A percentile compares a stretch with the other conserved stretches of the same genome.
Evolutionary conservation across 2,888 invertebrate species (phyloP).

Genomic region (Callinectes sapidus): DNA sequence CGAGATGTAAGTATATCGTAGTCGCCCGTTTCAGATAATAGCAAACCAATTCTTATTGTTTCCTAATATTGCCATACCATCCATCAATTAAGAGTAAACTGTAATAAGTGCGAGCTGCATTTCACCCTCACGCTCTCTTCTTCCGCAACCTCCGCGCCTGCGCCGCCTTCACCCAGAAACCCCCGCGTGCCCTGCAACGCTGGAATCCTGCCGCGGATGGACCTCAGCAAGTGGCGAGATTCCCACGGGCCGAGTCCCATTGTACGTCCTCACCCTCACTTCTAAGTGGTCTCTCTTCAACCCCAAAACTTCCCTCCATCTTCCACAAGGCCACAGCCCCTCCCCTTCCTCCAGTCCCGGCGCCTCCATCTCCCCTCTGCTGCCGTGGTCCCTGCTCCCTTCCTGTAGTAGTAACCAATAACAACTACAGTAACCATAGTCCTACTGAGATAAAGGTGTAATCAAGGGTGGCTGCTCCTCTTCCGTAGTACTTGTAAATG

Average conservation of each 20-base stretch:
- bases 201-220: constrained; percentile 90
- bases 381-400: constrained; percentile 24
- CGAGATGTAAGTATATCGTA: constrained; percentile 75
- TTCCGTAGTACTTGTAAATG: background rate
- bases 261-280: constrained; percentile 59
- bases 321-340: constrained; percentile 12
- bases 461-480: background rate
- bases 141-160: background rate
- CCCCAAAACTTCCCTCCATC: constrained; percentile 13
- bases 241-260: constrained; percentile 61
- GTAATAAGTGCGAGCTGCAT: background rate
- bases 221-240: constrained; percentile 93
- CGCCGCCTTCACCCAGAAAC: constrained; percentile 81
- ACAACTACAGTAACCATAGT: constrained; percentile 10
- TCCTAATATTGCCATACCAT: background rate
- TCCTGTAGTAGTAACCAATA: constrained; percentile 16
- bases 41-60: background rate
- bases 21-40: background rate
- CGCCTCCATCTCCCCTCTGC: constrained; percentile 2
- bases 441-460: background rate
- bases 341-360: constrained; percentile 30
- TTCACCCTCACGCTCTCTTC: background rate
- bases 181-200: constrained; percentile 94
- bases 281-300: constrained; percentile 48
- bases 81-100: background rate